A percentile compares a stretch with the other conserved stretches of the same genome.
These are phyloP conservation scores for Drosophila emarginata DNA, from an alignment of 2,888 invertebrate species.

Conservation along the genomic window DNA sequence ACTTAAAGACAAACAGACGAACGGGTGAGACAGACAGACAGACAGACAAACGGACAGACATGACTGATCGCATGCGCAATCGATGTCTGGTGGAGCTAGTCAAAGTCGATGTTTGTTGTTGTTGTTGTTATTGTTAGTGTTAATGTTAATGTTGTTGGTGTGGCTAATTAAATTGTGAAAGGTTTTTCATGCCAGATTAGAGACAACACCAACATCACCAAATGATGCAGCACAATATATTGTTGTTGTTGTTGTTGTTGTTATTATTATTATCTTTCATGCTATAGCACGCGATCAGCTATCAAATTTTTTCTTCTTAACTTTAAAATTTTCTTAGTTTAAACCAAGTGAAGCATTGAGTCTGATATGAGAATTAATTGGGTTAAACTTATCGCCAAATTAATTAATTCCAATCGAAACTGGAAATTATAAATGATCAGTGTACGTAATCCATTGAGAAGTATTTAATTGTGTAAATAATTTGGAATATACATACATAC, in stretches of 20 bases:
- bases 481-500: too few species aligned
- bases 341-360: neutral
- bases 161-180: conserved; percentile 70
- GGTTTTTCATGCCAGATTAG: conserved; percentile 53
- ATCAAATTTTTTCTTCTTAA: neutral
- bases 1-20: neutral
- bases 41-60: conserved; percentile 22
- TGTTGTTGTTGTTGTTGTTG: neutral
- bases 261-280: neutral
- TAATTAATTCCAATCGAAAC: neutral
- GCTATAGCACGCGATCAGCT: neutral
- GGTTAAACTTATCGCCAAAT: conserved; percentile 27
- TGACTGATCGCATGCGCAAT: conserved; percentile 58
- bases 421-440: neutral
- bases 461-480: neutral
- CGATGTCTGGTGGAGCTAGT: conserved; percentile 22
- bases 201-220: conserved; percentile 25
- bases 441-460: neutral
- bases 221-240: conserved; percentile 55
- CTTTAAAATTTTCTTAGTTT: neutral
- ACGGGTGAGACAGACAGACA: neutral
- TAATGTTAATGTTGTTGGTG: conserved; percentile 1
- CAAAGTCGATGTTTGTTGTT: neutral
- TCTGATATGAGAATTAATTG: conserved; percentile 26
- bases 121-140: neutral